These are phyloP conservation scores for Drosophila affinis DNA, from an alignment of 2,888 invertebrate genomes.

Conservation along the genomic window DNA sequence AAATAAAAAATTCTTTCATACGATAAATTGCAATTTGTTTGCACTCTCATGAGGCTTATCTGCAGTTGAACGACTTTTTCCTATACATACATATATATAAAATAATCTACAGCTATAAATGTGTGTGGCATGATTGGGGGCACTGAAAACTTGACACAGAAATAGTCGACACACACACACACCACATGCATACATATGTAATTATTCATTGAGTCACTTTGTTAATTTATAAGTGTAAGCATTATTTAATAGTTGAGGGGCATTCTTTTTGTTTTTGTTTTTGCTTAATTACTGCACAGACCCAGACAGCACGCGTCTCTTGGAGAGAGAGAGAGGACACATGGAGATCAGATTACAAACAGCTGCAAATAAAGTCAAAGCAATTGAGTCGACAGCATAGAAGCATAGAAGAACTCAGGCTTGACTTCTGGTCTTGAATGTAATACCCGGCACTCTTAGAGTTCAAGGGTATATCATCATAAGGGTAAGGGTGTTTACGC, in stretches of 20 bases:
- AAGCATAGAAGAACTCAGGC: not conserved
- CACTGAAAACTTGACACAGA: constrained; percentile 72
- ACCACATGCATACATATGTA: not conserved
- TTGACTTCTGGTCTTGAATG: not conserved
- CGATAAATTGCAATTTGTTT: constrained; percentile 36
- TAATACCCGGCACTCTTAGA: not conserved
- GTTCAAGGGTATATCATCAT: not conserved
- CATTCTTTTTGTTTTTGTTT: constrained; percentile 8
- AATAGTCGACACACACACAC: constrained; percentile 17
- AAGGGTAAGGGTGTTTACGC: not conserved
- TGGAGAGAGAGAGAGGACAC: constrained; percentile 6
- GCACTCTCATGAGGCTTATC: constrained; percentile 22
- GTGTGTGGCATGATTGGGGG: constrained; percentile 51
- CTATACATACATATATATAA: constrained; percentile 12
- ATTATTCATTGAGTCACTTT: constrained; percentile 53
- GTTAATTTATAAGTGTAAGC: constrained; percentile 68
- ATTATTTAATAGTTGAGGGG: constrained; percentile 59
- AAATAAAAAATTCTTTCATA: constrained; percentile 29
- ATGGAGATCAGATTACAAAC: constrained; percentile 30
- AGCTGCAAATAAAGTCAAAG: constrained; percentile 16
- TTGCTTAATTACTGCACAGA: constrained; percentile 28
- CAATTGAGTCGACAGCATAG: not conserved
- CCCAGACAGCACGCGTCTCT: constrained; percentile 27
- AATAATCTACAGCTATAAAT: not conserved
- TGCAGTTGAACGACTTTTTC: constrained; percentile 46